Evolutionary conservation across 23 tunicate species (phyloP), one percentile per base, ranked within the genome.

Genomic region (Trididemnum miniatum): DNA sequence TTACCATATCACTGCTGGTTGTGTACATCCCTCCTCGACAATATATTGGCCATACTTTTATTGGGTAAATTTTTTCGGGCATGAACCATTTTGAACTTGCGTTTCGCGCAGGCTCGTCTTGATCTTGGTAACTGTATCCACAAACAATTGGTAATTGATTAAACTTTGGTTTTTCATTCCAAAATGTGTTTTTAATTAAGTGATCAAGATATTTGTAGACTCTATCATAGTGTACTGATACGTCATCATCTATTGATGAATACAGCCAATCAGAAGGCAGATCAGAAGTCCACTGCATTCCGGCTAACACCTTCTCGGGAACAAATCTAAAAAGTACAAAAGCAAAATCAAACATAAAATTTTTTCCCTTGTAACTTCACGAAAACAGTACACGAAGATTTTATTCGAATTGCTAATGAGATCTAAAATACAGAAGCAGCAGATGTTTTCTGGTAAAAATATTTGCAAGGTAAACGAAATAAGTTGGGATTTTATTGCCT

Each of bases 231-330:
- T 65, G 9, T 2, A 65, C 84, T 4, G 66, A 7, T 5, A 83
- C 28, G 80, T 83, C 87, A 27, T 83, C 87, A 35, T 83, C 87
- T 4, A 83, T 34, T 1, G 87, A 83, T 31, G 80, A 3, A 28
- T 83, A 83, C 29, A 83, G 15, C 81, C 80, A 83, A 31, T 83
- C 23, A 3, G 51, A 18, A 22, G 87, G 87, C 15, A 83, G 23
- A 12, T 25, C 65, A 4, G 87, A 73, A 22, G 87, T 71, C 87
- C 87, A 83, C 31, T 83, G 87, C 87, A 83, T 83, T 34, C 87
- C 80, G n/a, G 87, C 87, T 1, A 83, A 60, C 4, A 83, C 87
- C 39, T 83, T 83, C 54, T 72, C 71, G 1, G 87, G 80, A 15
- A 83, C 81, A 24, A 1, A 34, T 35, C 87, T 83, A 25, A 74